Evolutionary conservation across 1,140 invertebrate species (phyloP).

Genomic region (Aphaenogaster floridana): DNA sequence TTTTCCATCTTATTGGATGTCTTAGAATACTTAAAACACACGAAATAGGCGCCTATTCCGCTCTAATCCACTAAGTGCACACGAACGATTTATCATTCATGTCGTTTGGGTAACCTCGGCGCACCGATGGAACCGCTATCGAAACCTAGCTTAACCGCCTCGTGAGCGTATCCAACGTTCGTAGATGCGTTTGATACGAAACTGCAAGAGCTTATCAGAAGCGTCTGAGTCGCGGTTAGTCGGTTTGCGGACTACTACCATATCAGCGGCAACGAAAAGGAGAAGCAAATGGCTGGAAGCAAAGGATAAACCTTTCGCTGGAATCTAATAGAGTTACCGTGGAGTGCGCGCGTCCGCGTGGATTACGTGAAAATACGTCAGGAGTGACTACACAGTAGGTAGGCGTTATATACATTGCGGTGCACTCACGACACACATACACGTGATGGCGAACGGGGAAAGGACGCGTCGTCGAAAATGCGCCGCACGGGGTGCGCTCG

Average conservation of each 20-base stretch:
- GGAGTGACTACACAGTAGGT: constrained; percentile 34
- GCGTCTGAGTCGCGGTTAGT: constrained; percentile 29
- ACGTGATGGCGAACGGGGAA: constrained; percentile 21
- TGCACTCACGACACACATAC: constrained; percentile 33
- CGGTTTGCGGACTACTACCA: constrained; percentile 33
- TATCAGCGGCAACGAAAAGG: constrained; percentile 54
- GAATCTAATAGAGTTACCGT: constrained; percentile 76
- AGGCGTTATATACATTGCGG: constrained; percentile 72
- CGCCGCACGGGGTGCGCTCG: constrained; percentile 62
- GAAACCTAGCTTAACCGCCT: constrained; percentile 33
- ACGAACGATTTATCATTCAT: constrained; percentile 60
- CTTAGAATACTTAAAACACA: not conserved
- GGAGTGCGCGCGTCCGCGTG: constrained; percentile 55
- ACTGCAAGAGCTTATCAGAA: constrained; percentile 41
- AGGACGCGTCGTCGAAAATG: constrained; percentile 65
- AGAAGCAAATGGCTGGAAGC: not conserved
- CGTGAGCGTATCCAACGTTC: constrained; percentile 13
- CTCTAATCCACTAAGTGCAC: constrained; percentile 55
- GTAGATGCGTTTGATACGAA: constrained; percentile 42
- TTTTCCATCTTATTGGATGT: not conserved
- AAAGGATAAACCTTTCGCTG: constrained; percentile 67
- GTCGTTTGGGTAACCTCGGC: constrained; percentile 51
- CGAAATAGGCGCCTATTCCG: constrained; percentile 17
- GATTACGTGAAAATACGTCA: constrained; percentile 77
- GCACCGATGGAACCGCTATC: constrained; percentile 50